Evolutionary conservation across 1,140 invertebrate species (phyloP).

Genomic region (Cotesia vestalis): DNA sequence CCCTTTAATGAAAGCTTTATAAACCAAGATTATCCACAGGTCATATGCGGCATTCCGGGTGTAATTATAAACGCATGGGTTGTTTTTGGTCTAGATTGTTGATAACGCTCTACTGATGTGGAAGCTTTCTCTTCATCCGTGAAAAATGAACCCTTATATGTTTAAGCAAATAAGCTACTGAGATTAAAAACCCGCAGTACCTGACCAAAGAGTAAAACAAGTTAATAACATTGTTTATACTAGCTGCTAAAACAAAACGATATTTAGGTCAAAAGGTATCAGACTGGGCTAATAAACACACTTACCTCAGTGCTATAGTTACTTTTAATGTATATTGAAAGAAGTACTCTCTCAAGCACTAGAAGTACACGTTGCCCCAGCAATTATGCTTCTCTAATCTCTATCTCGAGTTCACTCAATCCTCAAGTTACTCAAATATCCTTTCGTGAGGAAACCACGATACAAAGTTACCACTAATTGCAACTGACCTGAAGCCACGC

Average conservation of each 20-base stretch:
- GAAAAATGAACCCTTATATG: not conserved
- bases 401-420: slow-evolving; percentile 1
- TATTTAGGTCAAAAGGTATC: not conserved
- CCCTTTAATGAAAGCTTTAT: not conserved
- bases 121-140: not conserved
- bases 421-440: slow-evolving; percentile 6
- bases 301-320: too few species aligned
- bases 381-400: slow-evolving; percentile 3
- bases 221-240: too few species aligned
- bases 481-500: not conserved
- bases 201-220: too few species aligned
- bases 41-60: slow-evolving; percentile 3
- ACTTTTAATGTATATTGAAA: not conserved
- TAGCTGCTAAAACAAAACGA: too few species aligned
- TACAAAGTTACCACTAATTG: slow-evolving; percentile 6
- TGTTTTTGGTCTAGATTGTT: not conserved
- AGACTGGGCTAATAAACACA: not conserved
- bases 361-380: not conserved
- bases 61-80: slow-evolving; percentile 3
- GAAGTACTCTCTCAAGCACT: slow-evolving; percentile 6
- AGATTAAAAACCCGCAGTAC: too few species aligned
- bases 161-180: not conserved
- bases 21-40: slow-evolving; percentile 10
- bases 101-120: slow-evolving; percentile 2
- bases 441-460: not conserved